Evolutionary conservation across 2,113 vertebrate genomes (phyloP).

Genomic region (Megaleporinus macrocephalus): DNA sequence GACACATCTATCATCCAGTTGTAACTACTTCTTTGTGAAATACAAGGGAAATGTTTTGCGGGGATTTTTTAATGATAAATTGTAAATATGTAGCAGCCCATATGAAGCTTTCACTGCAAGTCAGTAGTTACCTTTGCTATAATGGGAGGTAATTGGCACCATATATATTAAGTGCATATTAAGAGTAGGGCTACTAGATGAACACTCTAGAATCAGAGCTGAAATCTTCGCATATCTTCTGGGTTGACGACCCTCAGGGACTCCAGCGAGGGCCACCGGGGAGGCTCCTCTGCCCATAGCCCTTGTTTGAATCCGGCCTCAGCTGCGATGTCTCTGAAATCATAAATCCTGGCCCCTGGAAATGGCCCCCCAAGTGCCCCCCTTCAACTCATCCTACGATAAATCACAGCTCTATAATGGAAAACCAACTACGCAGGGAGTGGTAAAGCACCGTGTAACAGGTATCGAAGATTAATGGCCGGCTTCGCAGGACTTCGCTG

Average conservation of each 20-base stretch:
- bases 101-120: too few relatives aligned
- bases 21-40: too few relatives aligned
- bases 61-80: too few relatives aligned
- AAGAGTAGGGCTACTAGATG: too few relatives aligned
- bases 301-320: not conserved
- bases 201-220: too few relatives aligned
- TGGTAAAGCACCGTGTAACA: constrained; percentile 56
- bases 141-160: too few relatives aligned
- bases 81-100: too few relatives aligned
- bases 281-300: not conserved
- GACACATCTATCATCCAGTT: too few relatives aligned
- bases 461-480: constrained; percentile 59
- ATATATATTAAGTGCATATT: too few relatives aligned
- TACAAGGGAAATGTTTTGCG: too few relatives aligned
- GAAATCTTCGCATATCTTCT: not conserved
- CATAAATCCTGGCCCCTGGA: constrained; percentile 39
- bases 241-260: not conserved
- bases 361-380: not conserved
- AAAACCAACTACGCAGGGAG: constrained; percentile 58
- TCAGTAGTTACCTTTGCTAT: too few relatives aligned
- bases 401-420: constrained; percentile 58
- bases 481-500: not conserved
- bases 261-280: constrained; percentile 6
- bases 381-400: constrained; percentile 21
- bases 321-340: constrained; percentile 37